phyloP scores from a whole-genome alignment of 2,888 invertebrate species.

The Oscheius onirici region DNA sequence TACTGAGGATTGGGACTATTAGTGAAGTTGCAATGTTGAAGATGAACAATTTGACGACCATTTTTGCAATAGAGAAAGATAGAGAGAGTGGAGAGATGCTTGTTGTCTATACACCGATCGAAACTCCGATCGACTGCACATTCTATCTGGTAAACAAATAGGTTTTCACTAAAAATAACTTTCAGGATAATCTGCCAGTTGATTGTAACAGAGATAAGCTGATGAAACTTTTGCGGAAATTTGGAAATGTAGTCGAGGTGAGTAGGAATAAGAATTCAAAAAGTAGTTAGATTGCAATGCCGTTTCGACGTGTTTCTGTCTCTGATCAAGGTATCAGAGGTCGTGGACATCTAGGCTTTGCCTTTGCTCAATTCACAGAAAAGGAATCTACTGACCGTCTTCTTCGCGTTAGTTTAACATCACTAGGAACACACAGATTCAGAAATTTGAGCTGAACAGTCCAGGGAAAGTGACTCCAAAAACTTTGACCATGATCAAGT shows the following conservation, averaged over 20 bases:
- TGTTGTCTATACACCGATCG: neutral
- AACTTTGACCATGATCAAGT: neutral
- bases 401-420: too few species aligned
- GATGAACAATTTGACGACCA: conserved; percentile 19
- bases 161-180: neutral
- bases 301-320: neutral
- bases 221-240: neutral
- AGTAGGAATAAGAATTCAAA: too few species aligned
- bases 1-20: neutral
- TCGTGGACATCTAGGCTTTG: neutral
- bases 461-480: neutral
- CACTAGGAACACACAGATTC: too few species aligned
- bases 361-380: conserved; percentile 37
- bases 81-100: neutral
- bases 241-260: conserved; percentile 29
- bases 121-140: neutral
- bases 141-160: conserved; percentile 14
- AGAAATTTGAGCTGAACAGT: too few species aligned
- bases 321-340: neutral
- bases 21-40: conserved; percentile 5
- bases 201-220: conserved; percentile 7
- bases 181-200: conserved; percentile 23
- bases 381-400: neutral
- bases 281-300: neutral
- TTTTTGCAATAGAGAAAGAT: conserved; percentile 7